Evolutionary conservation across 2,888 invertebrate genomes (phyloP), one percentile per base, ranked within the genome.

Genomic region (Digitonthophagus gazella): DNA sequence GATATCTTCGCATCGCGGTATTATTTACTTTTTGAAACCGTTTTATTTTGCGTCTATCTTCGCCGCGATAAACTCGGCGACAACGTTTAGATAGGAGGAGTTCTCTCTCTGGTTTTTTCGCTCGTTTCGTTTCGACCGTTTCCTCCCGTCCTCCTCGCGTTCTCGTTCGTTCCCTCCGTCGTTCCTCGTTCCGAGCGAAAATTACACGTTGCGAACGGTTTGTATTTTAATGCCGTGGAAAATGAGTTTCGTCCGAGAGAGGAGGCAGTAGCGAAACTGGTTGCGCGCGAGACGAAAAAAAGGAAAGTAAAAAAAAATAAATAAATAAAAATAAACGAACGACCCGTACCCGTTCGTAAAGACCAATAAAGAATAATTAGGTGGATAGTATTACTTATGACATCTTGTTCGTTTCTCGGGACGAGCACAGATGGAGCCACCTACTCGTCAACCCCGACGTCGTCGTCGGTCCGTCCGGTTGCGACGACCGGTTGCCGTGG

Each of bases 321-420:
- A 78, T 73, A 74, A 76, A 76, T 76, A 75, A 73, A 75, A 74
- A 72, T 70, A 72, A 71, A 67, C 71, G 68, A 73, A 70, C 73
- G 71, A 69, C 73, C 74, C 73, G 75, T 72, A 74, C 75, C 75
- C 72, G 75, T 72, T 74, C 71, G 73, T 71, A 71, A 72, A 73
- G 73, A 71, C 72, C 74, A 76, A 77, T 78, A 78, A 79, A 78
- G 78, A 79, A 77, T 80, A 79, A 79, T 79, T 79, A 79, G 76
- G 72, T 72, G 72, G 74, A 76, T 76, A 75, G 72, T 72, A 75
- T 76, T 77, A 76, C 76, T 76, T 74, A 76, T 77, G 77, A 75
- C 73, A 74, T 75, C 74, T 72, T 70, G 69, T 63, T 65, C 58
- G 72, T 73, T 72, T 67, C 69, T 66, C 65, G 67, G 63, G 69